Base-by-base conservation (phyloP, 2,113 vertebrate species). In the Propithecus coquereli region DNA sequence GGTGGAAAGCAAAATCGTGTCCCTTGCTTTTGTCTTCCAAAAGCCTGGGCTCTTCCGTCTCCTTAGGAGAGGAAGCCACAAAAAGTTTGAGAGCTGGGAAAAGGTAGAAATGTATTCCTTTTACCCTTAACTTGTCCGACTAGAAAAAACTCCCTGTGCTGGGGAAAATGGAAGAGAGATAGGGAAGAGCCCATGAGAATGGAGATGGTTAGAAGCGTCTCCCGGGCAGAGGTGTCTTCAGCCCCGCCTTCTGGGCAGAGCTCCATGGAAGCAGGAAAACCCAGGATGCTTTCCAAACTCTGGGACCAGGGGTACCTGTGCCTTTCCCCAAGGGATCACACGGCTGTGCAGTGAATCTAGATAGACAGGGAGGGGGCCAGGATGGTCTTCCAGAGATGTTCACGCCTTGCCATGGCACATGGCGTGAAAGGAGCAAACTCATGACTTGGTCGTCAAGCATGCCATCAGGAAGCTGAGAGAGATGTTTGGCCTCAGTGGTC, bases 141-240 rank as follows among this genome's bases (percentile, higher is more conserved):
- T n/a, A 57, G 23, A 82, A 82, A 52, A 8, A 45, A 32, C 10
- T 52, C 27, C 59, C 94, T 52, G 22, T 18, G 47, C 79, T 57
- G 54, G 34, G 16, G 27, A 32, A 80, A 70, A 22, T 3, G 8
- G 30, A 34, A 61, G 32, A 37, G n/a, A 47, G 7, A 4, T 1
- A 25, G 30, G 43, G 16, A 81, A 11, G 45, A 17, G 4, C 10
- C 12, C 63, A 8, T 1, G 25, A 45, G 37, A n/a, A 1, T 2
- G 6, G 0, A 61, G 32, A 22, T 0, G 5, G 8, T 3, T 20
- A 3, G 11, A 47, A 18, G 6, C 17, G 34, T n/a, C 65, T 57
- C 11, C 32, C 37, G 40, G 23, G 27, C 9, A 12, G 3, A 25
- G 32, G 11, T 3, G 16, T 43, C 23, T 50, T 13, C 8, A 37